Percentiles rank a stretch among this genome's conserved stretches.
phyloP scores from a whole-genome alignment of 2,888 invertebrate species.

The Elgonia sp. region DNA sequence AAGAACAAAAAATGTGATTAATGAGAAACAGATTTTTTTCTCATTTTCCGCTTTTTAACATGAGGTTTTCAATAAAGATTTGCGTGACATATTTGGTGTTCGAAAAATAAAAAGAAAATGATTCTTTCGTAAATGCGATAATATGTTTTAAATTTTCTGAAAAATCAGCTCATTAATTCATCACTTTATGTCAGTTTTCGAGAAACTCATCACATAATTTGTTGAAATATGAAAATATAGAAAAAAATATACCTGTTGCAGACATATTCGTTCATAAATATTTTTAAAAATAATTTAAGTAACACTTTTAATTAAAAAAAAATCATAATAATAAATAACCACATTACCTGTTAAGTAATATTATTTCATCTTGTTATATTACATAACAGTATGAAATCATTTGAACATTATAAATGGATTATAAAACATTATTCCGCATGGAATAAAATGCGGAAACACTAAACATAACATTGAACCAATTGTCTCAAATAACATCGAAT shows the following conservation, averaged over 20 bases:
- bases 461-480: background rate
- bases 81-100: background rate
- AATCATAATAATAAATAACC: too few species aligned
- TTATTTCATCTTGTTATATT: too few species aligned
- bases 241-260: background rate
- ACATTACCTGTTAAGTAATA: too few species aligned
- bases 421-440: background rate
- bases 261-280: too few species aligned
- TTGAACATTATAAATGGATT: background rate
- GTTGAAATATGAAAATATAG: background rate
- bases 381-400: background rate
- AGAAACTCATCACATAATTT: background rate
- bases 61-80: conserved; percentile 2
- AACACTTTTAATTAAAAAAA: background rate
- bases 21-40: conserved; percentile 1
- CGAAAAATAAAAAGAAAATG: background rate
- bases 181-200: background rate
- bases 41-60: conserved; percentile 3
- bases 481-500: conserved; percentile 2
- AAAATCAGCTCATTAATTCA: background rate
- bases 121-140: background rate
- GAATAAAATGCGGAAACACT: conserved; percentile 18
- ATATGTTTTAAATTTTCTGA: background rate
- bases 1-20: background rate
- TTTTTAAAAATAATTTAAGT: background rate